A percentile compares a stretch with the other conserved stretches of the same genome.
These are phyloP conservation scores for Regulus satrapa DNA, from an alignment of 2,113 vertebrate genomes.

Conservation along the genomic window DNA sequence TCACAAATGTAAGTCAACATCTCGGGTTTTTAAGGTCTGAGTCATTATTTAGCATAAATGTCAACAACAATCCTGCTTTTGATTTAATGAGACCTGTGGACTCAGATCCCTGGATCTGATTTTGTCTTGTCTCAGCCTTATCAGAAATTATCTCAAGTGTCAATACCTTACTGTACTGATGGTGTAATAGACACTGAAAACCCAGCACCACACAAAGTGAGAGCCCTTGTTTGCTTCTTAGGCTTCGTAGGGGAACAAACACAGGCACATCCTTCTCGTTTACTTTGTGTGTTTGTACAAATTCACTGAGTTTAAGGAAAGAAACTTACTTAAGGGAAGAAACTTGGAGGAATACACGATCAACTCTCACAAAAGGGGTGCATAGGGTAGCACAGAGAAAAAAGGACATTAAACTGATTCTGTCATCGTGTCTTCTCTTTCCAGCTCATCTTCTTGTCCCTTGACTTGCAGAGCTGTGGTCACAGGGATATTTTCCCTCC, in stretches of 20 bases:
- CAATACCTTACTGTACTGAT: background rate
- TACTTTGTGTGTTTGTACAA: background rate
- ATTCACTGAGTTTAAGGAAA: background rate
- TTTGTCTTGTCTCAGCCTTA: background rate
- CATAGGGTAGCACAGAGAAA: background rate
- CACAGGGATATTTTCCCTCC: background rate
- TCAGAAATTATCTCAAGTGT: background rate
- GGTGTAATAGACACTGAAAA: background rate
- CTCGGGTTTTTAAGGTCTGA: background rate
- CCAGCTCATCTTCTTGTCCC: background rate
- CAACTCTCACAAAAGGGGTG: background rate
- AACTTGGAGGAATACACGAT: background rate
- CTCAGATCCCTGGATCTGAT: background rate
- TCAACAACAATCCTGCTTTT: background rate
- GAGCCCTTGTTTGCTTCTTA: background rate
- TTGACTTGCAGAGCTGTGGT: background rate
- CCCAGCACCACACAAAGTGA: background rate
- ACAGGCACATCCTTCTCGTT: background rate
- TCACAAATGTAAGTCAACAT: background rate
- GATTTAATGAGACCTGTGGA: background rate
- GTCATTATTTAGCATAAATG: background rate
- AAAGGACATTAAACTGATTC: background rate
- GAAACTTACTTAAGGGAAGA: background rate
- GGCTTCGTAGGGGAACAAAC: background rate
- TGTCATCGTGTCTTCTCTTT: fast-evolving